phyloP scores from a whole-genome alignment of 1,140 invertebrate species.

The Drosophila tristis region DNA sequence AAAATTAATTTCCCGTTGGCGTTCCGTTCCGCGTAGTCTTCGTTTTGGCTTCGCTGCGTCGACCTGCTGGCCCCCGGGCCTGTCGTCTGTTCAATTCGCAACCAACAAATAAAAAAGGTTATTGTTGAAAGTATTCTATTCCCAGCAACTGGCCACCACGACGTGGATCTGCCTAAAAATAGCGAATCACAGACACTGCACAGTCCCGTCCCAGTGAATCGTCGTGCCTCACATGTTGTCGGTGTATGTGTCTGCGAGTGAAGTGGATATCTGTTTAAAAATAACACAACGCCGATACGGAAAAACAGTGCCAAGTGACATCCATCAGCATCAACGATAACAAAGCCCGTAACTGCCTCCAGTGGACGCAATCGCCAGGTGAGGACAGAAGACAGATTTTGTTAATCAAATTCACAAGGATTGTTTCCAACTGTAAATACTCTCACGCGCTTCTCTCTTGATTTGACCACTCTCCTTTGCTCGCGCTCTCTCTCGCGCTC shows the following conservation, averaged over 20 bases:
- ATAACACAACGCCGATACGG: conserved; percentile 54
- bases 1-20: conserved; percentile 27
- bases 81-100: not conserved
- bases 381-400: conserved; percentile 23
- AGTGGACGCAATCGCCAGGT: conserved; percentile 16
- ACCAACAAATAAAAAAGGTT: conserved; percentile 15
- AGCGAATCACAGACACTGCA: conserved; percentile 33
- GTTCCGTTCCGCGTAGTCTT: not conserved
- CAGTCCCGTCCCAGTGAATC: not conserved
- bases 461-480: not conserved
- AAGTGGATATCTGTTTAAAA: conserved; percentile 72
- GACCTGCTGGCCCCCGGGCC: conserved; percentile 1
- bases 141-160: conserved; percentile 1
- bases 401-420: conserved; percentile 44
- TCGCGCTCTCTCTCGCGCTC: not conserved
- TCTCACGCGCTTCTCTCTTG: not conserved
- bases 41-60: conserved; percentile 13
- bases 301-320: conserved; percentile 26
- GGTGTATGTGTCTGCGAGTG: conserved; percentile 45
- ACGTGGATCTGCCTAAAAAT: conserved; percentile 22
- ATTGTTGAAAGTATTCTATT: no score
- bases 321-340: conserved; percentile 12
- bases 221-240: conserved; percentile 29
- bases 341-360: conserved; percentile 15
- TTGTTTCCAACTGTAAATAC: conserved; percentile 22